Base-by-base conservation (phyloP, 2,888 invertebrate species). In the Dusona sp. region DNA sequence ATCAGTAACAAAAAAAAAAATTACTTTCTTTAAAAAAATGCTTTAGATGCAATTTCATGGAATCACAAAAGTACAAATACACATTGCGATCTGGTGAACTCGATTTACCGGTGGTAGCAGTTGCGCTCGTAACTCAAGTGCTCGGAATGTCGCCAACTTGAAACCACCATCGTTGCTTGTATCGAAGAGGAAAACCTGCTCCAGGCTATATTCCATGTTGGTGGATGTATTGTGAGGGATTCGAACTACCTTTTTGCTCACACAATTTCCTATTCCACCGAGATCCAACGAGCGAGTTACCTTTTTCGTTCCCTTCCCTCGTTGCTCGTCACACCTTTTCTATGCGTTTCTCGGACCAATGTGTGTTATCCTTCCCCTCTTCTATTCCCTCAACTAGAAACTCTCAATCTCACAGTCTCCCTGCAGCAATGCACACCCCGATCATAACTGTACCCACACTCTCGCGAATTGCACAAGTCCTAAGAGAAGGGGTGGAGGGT, bases 211-310 rank as follows among this genome's bases (percentile, higher is more conserved):
- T 54, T 42, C 42, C 22, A 16, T n/a, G 48, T 36, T 29, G 13
- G 33, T n/a, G 33, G 45, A 22, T n/a, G 64, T 64, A 64, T 29
- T 61, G 45, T 9, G 13, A 48, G 38, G n/a, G 82, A 57, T 75
- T 79, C 80, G 65, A 86, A 90, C 90, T 88, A 89, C 91, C 90
- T 54, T 77, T 77, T 89, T 86, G 77, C 78, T 81, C 84, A 75
- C 85, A 25, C 83, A 57, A 81, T 75, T 80, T 81, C 75, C 82
- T 75, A 57, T 57, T 45, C 54, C 88, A 84, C 87, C 88, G 86
- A 90, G 88, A 88, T 88, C 91, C 90, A 90, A 85, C 84, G 82
- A 80, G 87, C 70, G 79, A 88, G 88, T 87, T 82, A 86, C 80
- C 57, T 54, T 68, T 45, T 54, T 67, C 68, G 70, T 61, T 57